These are phyloP conservation scores for Piliocolobus tephrosceles DNA, from an alignment of 2,113 vertebrate species.

Conservation along the genomic window DNA sequence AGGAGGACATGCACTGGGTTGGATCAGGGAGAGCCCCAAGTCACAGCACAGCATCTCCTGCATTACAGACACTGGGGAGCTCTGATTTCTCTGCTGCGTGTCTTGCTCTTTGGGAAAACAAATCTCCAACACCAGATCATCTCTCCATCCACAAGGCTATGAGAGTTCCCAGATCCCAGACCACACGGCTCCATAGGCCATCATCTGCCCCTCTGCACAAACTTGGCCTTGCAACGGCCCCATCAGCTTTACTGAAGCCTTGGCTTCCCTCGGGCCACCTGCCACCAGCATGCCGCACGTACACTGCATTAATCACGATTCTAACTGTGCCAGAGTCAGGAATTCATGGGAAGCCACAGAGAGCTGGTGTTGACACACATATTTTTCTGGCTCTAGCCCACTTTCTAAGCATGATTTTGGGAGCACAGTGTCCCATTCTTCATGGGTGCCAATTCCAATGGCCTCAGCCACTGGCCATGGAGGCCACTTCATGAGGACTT, in stretches of 20 bases:
- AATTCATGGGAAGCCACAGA: conserved; percentile 30
- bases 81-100: not conserved
- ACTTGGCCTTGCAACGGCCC: not conserved
- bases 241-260: not conserved
- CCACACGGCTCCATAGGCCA: not conserved
- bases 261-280: not conserved
- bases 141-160: not conserved
- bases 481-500: not conserved
- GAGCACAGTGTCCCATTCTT: not conserved
- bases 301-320: not conserved
- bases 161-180: not conserved
- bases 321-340: not conserved
- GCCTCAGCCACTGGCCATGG: not conserved
- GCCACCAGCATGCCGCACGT: accelerated
- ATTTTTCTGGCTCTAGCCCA: conserved; percentile 9
- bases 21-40: not conserved
- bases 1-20: not conserved
- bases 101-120: not conserved
- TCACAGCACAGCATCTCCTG: not conserved
- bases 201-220: not conserved
- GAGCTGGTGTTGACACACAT: not conserved
- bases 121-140: not conserved
- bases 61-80: not conserved
- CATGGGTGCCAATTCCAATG: not conserved
- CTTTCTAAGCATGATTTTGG: not conserved